Percentiles rank a stretch among this genome's conserved stretches.
phyloP scores from a whole-genome alignment of 2,113 vertebrate species.

The Melozone crissalis region DNA sequence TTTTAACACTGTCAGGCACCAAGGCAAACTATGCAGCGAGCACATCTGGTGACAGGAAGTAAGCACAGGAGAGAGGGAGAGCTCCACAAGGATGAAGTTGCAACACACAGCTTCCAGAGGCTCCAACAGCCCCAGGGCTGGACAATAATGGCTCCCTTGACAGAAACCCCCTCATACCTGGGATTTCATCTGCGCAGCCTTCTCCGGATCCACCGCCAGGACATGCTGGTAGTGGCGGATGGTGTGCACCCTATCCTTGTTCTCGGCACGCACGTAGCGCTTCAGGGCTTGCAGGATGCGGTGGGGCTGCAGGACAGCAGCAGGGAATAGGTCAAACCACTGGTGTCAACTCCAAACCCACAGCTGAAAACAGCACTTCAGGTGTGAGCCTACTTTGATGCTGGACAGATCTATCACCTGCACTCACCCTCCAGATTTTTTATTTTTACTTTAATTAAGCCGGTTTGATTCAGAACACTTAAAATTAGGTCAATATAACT shows the following conservation, averaged over 20 bases:
- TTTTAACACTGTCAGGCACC: background rate
- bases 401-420: background rate
- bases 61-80: background rate
- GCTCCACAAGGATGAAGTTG: background rate
- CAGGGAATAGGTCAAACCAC: background rate
- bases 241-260: constrained; percentile 96
- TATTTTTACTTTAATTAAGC: background rate
- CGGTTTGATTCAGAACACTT: background rate
- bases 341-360: background rate
- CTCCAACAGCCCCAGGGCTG: background rate
- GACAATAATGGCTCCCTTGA: background rate
- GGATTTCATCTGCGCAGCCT: constrained; percentile 97
- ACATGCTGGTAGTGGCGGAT: constrained; percentile 97
- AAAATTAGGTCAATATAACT: background rate
- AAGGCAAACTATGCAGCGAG: background rate
- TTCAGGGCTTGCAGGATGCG: constrained; percentile 93
- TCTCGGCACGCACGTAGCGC: constrained; percentile 91
- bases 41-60: background rate
- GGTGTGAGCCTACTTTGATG: background rate
- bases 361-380: background rate
- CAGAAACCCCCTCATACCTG: constrained; percentile 74
- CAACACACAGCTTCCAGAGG: background rate
- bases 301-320: constrained; percentile 80
- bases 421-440: accelerated
- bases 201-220: constrained; percentile 94